Percentiles rank a stretch among this genome's conserved stretches.
These are phyloP conservation scores for Argopecten irradians DNA, from an alignment of 1,140 invertebrate species.

Conservation along the genomic window DNA sequence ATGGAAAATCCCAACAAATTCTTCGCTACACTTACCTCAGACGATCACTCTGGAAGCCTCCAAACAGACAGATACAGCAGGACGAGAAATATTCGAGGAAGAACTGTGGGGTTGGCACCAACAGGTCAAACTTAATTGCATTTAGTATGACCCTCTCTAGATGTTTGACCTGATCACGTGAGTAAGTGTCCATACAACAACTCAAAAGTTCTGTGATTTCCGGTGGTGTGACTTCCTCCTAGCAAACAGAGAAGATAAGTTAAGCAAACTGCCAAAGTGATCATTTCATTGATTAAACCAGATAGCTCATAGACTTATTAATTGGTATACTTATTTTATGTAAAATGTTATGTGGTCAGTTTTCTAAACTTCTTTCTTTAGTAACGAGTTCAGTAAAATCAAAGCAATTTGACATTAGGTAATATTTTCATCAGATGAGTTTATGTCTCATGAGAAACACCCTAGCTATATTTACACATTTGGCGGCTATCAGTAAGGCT, in stretches of 20 bases:
- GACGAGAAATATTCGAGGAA: constrained; percentile 65
- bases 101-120: constrained; percentile 61
- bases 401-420: too few species aligned
- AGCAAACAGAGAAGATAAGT: background rate
- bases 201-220: constrained; percentile 60
- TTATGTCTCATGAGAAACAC: too few species aligned
- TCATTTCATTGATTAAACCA: too few species aligned
- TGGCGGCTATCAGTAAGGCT: constrained; percentile 60
- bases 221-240: constrained; percentile 67
- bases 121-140: constrained; percentile 58
- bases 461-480: constrained; percentile 61
- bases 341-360: too few species aligned
- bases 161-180: constrained; percentile 57
- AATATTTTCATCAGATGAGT: too few species aligned
- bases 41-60: constrained; percentile 42
- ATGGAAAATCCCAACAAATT: too few species aligned
- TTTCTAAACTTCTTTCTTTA: too few species aligned
- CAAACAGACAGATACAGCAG: constrained; percentile 33
- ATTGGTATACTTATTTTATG: too few species aligned
- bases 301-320: too few species aligned
- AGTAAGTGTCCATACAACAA: constrained; percentile 50
- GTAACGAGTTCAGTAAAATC: too few species aligned
- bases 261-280: too few species aligned
- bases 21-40: constrained; percentile 34
- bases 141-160: constrained; percentile 62